Percentiles rank a stretch among this genome's conserved stretches.
Evolutionary conservation across 2,113 vertebrate genomes (phyloP).

Genomic region (Labeo catla): DNA sequence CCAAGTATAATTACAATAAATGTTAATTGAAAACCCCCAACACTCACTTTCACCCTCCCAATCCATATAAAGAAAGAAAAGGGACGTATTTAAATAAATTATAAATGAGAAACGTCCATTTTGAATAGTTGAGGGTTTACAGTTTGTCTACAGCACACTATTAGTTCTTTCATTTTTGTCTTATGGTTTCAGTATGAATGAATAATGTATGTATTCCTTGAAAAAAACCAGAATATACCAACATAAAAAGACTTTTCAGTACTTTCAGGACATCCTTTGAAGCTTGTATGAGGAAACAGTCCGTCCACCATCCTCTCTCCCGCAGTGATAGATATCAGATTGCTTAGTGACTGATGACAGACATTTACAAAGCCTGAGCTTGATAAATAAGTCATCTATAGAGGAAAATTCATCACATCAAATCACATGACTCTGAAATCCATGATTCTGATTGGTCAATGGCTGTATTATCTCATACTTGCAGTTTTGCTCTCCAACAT

Average conservation of each 20-base stretch:
- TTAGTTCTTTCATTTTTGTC: background rate
- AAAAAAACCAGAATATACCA: background rate
- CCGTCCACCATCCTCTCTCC: background rate
- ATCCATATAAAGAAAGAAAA: background rate
- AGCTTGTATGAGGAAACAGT: background rate
- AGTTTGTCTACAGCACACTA: constrained; percentile 5
- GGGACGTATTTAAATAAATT: background rate
- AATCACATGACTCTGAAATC: background rate
- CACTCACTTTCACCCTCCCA: background rate
- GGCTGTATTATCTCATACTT: background rate
- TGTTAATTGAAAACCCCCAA: background rate
- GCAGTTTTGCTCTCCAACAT: constrained; percentile 10
- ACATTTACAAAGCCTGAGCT: constrained; percentile 20
- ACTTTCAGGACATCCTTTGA: background rate
- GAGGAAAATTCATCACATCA: background rate
- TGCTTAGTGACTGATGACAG: constrained; percentile 26
- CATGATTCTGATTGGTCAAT: background rate
- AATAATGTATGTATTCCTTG: background rate
- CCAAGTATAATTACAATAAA: background rate
- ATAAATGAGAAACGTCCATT: background rate
- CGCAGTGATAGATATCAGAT: constrained; percentile 17
- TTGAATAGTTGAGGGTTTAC: background rate
- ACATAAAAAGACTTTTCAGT: background rate
- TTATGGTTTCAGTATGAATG: background rate
- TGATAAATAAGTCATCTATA: constrained; percentile 19